Evolutionary conservation across 2,113 vertebrate genomes (phyloP).

Genomic region (human): GRCh38 chr4:165128001-165128500

Average conservation of each 20-base stretch:
- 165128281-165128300: neutral
- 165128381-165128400: neutral
- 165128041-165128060: no score
- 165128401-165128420: neutral
- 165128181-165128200: no score
- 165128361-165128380: neutral
- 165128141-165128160: no score
- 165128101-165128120: no score
- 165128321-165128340: neutral
- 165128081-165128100: no score
- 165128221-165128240: neutral
- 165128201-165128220: no score
- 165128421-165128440: neutral
- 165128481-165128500: neutral
- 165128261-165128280: neutral
- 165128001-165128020: no score
- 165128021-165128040: no score
- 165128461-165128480: neutral
- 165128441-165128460: neutral
- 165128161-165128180: no score
- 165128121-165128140: no score
- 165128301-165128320: neutral
- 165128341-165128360: neutral
- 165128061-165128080: no score
- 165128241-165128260: neutral